A percentile compares a stretch with the other conserved stretches of the same genome.
Conservation (phyloP, 1,140 invertebrate species). For the Eriosoma lanigerum region DNA sequence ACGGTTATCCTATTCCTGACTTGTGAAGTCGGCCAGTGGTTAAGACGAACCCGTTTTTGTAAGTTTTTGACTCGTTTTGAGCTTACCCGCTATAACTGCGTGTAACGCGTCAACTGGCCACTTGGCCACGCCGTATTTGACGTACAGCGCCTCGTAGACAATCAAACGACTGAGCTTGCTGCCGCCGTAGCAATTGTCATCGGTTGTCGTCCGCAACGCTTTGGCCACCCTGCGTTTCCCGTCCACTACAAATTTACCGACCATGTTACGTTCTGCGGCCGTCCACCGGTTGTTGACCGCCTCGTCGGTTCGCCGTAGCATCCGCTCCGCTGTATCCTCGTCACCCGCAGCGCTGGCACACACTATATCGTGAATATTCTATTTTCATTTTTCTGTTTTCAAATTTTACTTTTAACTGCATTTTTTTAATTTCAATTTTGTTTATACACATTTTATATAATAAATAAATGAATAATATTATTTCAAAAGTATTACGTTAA, state of each 20-base stretch:
- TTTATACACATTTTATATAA: too few relatives aligned
- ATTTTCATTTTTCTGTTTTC: too few relatives aligned
- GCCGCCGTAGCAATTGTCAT: not conserved
- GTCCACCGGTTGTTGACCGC: not conserved
- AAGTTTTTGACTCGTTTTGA: too few relatives aligned
- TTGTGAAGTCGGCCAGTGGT: too few relatives aligned
- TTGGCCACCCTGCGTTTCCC: not conserved
- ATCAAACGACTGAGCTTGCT: not conserved
- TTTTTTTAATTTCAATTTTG: too few relatives aligned
- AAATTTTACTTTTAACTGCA: too few relatives aligned
- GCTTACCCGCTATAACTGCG: not conserved
- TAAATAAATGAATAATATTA: too few relatives aligned
- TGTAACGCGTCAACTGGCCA: not conserved
- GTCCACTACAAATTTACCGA: not conserved
- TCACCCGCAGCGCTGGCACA: constrained; percentile 23
- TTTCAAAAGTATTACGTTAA: too few relatives aligned
- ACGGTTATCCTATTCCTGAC: too few relatives aligned
- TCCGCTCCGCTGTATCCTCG: not conserved
- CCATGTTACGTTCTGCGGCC: not conserved
- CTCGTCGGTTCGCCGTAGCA: not conserved
- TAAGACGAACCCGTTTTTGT: too few relatives aligned
- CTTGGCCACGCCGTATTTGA: constrained; percentile 19
- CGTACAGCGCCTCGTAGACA: constrained; percentile 29
- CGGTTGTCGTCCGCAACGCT: not conserved
- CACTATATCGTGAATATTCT: not conserved